Conservation (phyloP, 2,888 invertebrate species). For the Cosmia trapezina region DNA sequence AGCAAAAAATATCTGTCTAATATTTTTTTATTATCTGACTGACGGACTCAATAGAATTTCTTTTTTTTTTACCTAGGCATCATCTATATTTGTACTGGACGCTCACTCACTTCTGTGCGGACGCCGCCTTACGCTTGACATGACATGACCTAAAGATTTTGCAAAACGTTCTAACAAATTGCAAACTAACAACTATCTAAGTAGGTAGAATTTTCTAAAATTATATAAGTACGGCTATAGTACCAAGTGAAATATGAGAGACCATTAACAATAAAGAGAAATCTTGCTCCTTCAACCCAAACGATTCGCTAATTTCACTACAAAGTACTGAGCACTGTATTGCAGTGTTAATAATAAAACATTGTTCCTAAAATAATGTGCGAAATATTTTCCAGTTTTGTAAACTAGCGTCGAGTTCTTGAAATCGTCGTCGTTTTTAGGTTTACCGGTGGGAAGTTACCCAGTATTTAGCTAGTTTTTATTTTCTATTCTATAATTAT, state of each 20-base stretch:
- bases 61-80: too few species aligned
- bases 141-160: not conserved
- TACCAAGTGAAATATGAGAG: slow-evolving; percentile 15
- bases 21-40: too few species aligned
- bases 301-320: slow-evolving; percentile 19
- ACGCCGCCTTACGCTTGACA: not conserved
- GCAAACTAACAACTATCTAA: slow-evolving; percentile 16
- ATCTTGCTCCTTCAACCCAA: slow-evolving; percentile 22
- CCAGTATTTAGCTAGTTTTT: slow-evolving; percentile 8
- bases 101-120: not conserved
- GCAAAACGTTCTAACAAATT: slow-evolving; percentile 1
- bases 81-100: not conserved
- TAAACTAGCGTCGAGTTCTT: slow-evolving; percentile 22
- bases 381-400: slow-evolving; percentile 22
- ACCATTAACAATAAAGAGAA: slow-evolving; percentile 29
- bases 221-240: not conserved
- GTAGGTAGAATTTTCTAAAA: slow-evolving; percentile 21
- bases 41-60: too few species aligned
- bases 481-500: not conserved
- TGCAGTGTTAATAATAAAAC: slow-evolving; percentile 12
- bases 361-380: slow-evolving; percentile 21
- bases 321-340: slow-evolving; percentile 7
- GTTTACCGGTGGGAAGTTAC: not conserved
- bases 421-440: slow-evolving; percentile 7
- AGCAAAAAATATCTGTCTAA: too few species aligned